A percentile compares a stretch with the other conserved stretches of the same genome.
These are phyloP conservation scores for Gonocerus acuteangulatus DNA, from an alignment of 2,888 invertebrate genomes.

Conservation along the genomic window DNA sequence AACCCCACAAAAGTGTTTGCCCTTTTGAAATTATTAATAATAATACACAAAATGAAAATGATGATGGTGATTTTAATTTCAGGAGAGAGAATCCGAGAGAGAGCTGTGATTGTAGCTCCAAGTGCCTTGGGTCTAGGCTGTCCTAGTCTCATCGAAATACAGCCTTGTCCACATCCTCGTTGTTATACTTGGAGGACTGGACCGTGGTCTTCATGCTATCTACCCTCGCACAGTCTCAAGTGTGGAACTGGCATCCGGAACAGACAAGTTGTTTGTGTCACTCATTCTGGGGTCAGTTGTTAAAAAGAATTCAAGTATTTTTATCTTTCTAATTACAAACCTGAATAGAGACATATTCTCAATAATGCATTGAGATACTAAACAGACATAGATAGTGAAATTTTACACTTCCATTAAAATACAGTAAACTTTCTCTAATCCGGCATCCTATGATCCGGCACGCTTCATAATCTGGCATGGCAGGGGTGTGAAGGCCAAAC, in stretches of 20 bases:
- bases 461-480: too few relatives aligned
- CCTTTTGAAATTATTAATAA: too few relatives aligned
- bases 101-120: conserved; percentile 42
- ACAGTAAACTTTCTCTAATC: too few relatives aligned
- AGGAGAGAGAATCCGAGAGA: conserved; percentile 41
- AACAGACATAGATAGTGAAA: not conserved
- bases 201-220: conserved; percentile 51
- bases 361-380: not conserved
- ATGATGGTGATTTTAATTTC: too few relatives aligned
- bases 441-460: too few relatives aligned
- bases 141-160: conserved; percentile 50
- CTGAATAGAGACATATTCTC: not conserved
- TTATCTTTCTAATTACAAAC: not conserved
- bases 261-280: conserved; percentile 51
- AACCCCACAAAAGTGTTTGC: too few relatives aligned
- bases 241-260: conserved; percentile 56
- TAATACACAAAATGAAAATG: too few relatives aligned
- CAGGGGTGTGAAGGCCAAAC: too few relatives aligned
- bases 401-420: too few relatives aligned
- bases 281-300: conserved; percentile 48
- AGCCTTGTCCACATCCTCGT: conserved; percentile 49
- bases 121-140: conserved; percentile 42
- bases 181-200: conserved; percentile 50
- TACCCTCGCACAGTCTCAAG: conserved; percentile 42
- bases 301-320: not conserved